Percentiles rank a stretch among this genome's conserved stretches.
Conservation (phyloP, 2,797 vertebrate species). For the Neostethus bicornis region DNA sequence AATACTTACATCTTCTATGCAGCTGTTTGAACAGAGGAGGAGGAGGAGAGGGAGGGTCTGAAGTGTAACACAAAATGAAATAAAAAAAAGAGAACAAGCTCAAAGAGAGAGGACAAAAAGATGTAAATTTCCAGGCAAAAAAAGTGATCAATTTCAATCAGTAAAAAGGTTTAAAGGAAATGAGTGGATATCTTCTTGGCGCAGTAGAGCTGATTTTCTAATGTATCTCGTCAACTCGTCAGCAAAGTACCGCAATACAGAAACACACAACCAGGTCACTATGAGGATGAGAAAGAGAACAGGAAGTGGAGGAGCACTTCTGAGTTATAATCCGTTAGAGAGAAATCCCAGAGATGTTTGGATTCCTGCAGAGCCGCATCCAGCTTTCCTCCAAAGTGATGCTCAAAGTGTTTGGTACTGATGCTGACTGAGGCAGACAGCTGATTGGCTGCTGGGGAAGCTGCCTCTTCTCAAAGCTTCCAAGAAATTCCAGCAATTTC, state of each 20-base stretch:
- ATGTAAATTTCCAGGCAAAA: conserved; percentile 14
- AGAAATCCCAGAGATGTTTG: conserved; percentile 29
- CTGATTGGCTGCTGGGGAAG: conserved; percentile 39
- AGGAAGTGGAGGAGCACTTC: conserved; percentile 39
- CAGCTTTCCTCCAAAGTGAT: conserved; percentile 46
- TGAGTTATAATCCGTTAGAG: conserved; percentile 56
- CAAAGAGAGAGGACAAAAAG: conserved; percentile 21
- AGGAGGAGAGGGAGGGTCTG: conserved; percentile 52
- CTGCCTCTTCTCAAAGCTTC: conserved; percentile 43
- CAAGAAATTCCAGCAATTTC: conserved; percentile 39
- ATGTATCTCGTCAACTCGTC: conserved; percentile 56
- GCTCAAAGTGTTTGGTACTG: conserved; percentile 42
- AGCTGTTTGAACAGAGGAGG: conserved; percentile 72
- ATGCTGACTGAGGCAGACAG: conserved; percentile 31
- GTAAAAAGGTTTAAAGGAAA: conserved; percentile 37
- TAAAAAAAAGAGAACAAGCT: conserved; percentile 15
- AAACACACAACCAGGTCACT: conserved; percentile 37
- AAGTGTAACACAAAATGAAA: conserved; percentile 36
- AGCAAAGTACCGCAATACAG: conserved; percentile 70
- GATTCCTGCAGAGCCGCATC: conserved; percentile 36
- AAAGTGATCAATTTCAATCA: conserved; percentile 30
- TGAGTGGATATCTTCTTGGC: conserved; percentile 43
- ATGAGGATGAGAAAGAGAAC: conserved; percentile 9
- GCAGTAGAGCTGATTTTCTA: conserved; percentile 61
- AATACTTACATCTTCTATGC: conserved; percentile 83